Evolutionary conservation across 2,888 invertebrate species (phyloP), one percentile per base, ranked within the genome.

Genomic region (Kryphioiulus occultus): DNA sequence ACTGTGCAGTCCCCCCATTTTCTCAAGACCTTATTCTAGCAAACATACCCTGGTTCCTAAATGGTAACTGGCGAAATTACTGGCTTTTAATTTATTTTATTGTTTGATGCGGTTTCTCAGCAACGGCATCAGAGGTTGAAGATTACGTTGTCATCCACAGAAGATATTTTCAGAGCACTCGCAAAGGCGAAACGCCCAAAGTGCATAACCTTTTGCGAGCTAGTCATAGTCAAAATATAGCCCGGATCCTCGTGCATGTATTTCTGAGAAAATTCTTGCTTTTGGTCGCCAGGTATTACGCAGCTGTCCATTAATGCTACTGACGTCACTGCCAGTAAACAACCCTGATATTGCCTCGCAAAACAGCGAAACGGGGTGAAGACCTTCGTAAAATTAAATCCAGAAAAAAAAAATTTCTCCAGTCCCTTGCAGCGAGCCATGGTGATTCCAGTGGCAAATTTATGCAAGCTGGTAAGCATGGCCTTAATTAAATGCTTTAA

Each of bases 81-180:
- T 4, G 26, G 68, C 68, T n/a, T 68, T 68, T 68, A 68, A 68
- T 68, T 68, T 68, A 68, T 68, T 68, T 68, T 68, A 68, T 68
- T 68, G 68, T 68, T 22, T 68, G 26, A 22, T 68, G 68, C 68
- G 68, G 68, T 68, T 26, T 68, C 68, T 4, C 68, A 68, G 68
- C 68, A 68, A 68, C 68, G 68, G 68, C 26, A 68, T 22, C 26
- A 22, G 68, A 68, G 68, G 68, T 68, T 68, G 68, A 7, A 26
- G 68, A 68, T 68, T 68, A 68, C 26, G 68, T 68, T 68, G 68
- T 68, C 68, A 68, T 68, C 68, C 68, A 10, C 68, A 68, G 68
- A 68, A 22, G 68, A 68, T 26, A 68, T 68, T 68, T 68, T 68
- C 26, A 68, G 68, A 68, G 68, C n/a, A n/a, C 68, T 26, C 19